Percentiles rank a stretch among this genome's conserved stretches.
Evolutionary conservation across 1,140 invertebrate species (phyloP).

Genomic region (Heterodera carotae): DNA sequence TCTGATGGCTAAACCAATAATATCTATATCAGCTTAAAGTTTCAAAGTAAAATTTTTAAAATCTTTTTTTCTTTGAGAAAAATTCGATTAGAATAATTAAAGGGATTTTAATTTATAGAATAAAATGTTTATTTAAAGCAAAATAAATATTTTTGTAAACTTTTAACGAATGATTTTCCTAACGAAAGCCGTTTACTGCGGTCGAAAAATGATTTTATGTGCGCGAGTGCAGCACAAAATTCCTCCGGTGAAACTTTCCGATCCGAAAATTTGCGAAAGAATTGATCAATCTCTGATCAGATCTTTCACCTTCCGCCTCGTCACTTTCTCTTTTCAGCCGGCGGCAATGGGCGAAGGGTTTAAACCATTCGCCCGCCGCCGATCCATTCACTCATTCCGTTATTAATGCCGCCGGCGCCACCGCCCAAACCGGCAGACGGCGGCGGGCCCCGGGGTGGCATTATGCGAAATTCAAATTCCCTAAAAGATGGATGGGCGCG

Average conservation of each 20-base stretch:
- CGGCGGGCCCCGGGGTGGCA: not conserved
- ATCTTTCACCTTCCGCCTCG: not conserved
- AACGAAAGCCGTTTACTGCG: not conserved
- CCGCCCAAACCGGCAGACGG: too few relatives aligned
- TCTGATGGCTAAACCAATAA: slow-evolving; percentile 20
- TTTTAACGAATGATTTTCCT: slow-evolving; percentile 1
- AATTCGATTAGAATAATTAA: too few relatives aligned
- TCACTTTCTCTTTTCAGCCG: not conserved
- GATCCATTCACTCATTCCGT: not conserved
- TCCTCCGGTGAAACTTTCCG: not conserved
- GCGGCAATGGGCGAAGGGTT: not conserved
- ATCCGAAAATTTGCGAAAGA: slow-evolving; percentile 3
- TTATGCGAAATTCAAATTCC: not conserved
- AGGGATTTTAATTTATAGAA: slow-evolving; percentile 16
- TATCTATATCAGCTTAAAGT: too few relatives aligned
- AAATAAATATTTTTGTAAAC: too few relatives aligned
- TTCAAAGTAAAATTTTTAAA: too few relatives aligned
- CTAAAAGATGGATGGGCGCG: not conserved
- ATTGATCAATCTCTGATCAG: not conserved
- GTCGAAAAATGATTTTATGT: slow-evolving; percentile 11
- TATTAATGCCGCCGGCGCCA: not conserved
- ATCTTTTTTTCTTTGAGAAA: slow-evolving; percentile 17
- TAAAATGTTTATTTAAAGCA: not conserved
- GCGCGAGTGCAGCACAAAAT: slow-evolving; percentile 12
- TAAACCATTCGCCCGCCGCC: not conserved